phyloP scores from a whole-genome alignment of 2,888 invertebrate genomes.

The Cylloceria caligata region DNA sequence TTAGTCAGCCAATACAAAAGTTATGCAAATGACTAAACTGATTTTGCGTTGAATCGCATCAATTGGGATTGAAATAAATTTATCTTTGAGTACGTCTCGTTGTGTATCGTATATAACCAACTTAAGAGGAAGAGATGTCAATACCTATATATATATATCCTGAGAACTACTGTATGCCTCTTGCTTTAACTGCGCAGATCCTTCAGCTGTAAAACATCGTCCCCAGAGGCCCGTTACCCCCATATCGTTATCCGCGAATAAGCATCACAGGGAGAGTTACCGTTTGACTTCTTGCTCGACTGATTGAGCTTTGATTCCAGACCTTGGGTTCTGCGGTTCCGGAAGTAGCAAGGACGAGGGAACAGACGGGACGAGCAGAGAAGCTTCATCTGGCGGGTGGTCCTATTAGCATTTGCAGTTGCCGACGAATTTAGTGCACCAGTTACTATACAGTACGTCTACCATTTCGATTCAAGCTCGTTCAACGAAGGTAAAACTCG shows the following conservation, averaged over 20 bases:
- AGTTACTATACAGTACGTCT: neutral
- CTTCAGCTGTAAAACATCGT: slow-evolving; percentile 17
- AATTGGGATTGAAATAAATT: no score
- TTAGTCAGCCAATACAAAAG: neutral
- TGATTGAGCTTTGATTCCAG: slow-evolving; percentile 71
- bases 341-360: slow-evolving; percentile 1
- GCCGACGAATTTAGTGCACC: slow-evolving; percentile 26
- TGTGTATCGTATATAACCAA: neutral
- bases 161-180: neutral
- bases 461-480: slow-evolving; percentile 7
- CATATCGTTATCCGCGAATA: slow-evolving; percentile 40
- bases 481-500: neutral
- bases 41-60: no score
- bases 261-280: slow-evolving; percentile 58
- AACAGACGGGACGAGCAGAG: neutral
- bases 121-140: neutral
- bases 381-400: slow-evolving; percentile 31
- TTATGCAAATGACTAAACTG: no score
- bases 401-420: slow-evolving; percentile 57
- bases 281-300: slow-evolving; percentile 73
- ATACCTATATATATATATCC: neutral
- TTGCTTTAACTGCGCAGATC: slow-evolving; percentile 2
- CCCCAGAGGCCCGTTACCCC: slow-evolving; percentile 21
- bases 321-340: slow-evolving; percentile 30
- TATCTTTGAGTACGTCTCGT: neutral